These are phyloP conservation scores for Drosophila kanapiae DNA, from an alignment of 1,140 invertebrate species.

Conservation along the genomic window DNA sequence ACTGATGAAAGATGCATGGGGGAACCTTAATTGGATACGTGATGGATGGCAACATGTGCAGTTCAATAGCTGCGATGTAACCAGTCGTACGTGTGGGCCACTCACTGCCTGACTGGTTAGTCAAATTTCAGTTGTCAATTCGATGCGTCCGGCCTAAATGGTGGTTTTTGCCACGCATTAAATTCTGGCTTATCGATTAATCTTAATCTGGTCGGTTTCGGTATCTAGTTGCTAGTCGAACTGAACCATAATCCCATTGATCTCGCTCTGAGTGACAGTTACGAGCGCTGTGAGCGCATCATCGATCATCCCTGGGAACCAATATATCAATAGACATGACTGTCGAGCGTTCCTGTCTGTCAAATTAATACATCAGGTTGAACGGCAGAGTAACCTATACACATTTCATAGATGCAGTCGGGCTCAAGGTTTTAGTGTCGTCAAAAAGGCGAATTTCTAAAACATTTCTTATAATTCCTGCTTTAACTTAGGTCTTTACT, in stretches of 20 bases:
- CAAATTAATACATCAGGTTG: conserved; percentile 27
- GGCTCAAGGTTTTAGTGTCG: background rate
- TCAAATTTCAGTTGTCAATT: conserved; percentile 36
- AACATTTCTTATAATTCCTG: no score
- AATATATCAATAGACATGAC: conserved; percentile 41
- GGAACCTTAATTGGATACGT: conserved; percentile 59
- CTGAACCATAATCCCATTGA: conserved; percentile 4
- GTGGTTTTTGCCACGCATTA: conserved; percentile 7
- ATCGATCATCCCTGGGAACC: conserved; percentile 28
- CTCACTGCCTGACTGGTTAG: conserved; percentile 21
- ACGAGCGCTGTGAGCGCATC: background rate
- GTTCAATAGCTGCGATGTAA: conserved; percentile 13
- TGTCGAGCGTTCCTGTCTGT: conserved; percentile 9
- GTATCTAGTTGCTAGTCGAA: conserved; percentile 13
- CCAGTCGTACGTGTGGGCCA: conserved; percentile 15
- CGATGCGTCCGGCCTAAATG: conserved; percentile 2
- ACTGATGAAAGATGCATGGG: conserved; percentile 61
- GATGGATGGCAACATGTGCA: conserved; percentile 55
- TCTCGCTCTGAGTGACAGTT: conserved; percentile 20
- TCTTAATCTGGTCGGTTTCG: conserved; percentile 25
- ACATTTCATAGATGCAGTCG: background rate
- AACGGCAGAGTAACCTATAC: conserved; percentile 15
- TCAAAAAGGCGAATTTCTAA: background rate
- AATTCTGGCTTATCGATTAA: conserved; percentile 32
- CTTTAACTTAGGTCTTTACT: background rate